A percentile compares a stretch with the other conserved stretches of the same genome.
phyloP scores from a whole-genome alignment of 2,113 vertebrate species.

The Murina feae region DNA sequence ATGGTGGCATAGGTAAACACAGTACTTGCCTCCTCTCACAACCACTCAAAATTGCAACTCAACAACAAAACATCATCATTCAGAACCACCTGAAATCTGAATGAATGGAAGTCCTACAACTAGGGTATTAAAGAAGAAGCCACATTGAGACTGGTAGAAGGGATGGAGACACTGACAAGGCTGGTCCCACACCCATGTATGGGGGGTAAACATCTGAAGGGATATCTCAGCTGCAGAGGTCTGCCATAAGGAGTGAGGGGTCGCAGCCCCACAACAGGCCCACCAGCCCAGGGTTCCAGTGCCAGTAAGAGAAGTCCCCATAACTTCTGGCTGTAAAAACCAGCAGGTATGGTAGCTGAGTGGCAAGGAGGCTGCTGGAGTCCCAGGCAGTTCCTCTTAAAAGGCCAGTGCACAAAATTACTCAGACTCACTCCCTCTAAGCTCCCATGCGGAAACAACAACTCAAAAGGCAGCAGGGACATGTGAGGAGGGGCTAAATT shows the following conservation, averaged over 20 bases:
- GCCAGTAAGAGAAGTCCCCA: background rate
- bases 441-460: background rate
- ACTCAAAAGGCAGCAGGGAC: background rate
- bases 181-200: background rate
- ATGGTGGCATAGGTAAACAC: background rate
- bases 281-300: background rate
- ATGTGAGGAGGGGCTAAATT: background rate
- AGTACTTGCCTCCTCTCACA: background rate
- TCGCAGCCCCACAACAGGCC: background rate
- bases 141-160: background rate
- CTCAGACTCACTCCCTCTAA: background rate
- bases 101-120: background rate
- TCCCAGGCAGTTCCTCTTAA: background rate
- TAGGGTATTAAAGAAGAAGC: background rate
- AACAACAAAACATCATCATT: background rate
- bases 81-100: background rate
- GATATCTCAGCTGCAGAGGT: background rate
- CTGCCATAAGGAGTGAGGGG: background rate
- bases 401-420: background rate
- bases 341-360: background rate
- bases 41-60: background rate
- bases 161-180: background rate
- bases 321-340: background rate
- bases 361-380: background rate
- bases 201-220: background rate